Evolutionary conservation across 2,888 invertebrate genomes (phyloP).

Genomic region (Phengaris alcon): DNA sequence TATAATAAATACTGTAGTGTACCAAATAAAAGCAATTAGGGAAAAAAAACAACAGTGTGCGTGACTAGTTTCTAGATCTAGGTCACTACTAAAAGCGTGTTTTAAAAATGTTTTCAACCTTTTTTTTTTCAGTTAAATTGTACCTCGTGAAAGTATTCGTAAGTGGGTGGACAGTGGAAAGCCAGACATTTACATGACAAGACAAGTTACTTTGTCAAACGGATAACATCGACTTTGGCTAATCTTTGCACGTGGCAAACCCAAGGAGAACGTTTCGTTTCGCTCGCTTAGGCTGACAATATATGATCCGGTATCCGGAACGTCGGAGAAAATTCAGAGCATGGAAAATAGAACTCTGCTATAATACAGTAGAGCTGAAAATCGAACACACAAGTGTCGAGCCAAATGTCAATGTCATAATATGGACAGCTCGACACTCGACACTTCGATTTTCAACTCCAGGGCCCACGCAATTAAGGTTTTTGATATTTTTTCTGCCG

Average conservation of each 20-base stretch:
- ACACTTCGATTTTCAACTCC: too few relatives aligned
- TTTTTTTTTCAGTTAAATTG: not conserved
- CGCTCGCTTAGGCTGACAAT: too few relatives aligned
- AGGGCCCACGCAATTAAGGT: too few relatives aligned
- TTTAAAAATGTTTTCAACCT: conserved; percentile 6
- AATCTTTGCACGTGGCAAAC: not conserved
- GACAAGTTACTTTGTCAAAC: not conserved
- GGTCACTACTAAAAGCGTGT: conserved; percentile 3
- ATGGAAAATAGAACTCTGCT: too few relatives aligned
- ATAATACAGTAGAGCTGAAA: too few relatives aligned
- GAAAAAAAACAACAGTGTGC: not conserved
- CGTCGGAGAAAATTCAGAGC: too few relatives aligned
- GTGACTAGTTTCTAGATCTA: not conserved
- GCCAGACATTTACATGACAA: not conserved
- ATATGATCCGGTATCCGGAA: too few relatives aligned
- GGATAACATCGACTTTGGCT: not conserved
- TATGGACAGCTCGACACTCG: too few relatives aligned
- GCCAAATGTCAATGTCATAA: too few relatives aligned
- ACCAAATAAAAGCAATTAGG: not conserved
- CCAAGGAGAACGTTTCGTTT: too few relatives aligned
- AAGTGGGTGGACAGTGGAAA: conserved; percentile 10
- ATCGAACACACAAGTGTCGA: too few relatives aligned
- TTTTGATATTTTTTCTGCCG: too few relatives aligned
- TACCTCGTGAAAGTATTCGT: not conserved
- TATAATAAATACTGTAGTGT: not conserved